Conservation (phyloP, 2,888 invertebrate species). For the Andricus quercusramuli region DNA sequence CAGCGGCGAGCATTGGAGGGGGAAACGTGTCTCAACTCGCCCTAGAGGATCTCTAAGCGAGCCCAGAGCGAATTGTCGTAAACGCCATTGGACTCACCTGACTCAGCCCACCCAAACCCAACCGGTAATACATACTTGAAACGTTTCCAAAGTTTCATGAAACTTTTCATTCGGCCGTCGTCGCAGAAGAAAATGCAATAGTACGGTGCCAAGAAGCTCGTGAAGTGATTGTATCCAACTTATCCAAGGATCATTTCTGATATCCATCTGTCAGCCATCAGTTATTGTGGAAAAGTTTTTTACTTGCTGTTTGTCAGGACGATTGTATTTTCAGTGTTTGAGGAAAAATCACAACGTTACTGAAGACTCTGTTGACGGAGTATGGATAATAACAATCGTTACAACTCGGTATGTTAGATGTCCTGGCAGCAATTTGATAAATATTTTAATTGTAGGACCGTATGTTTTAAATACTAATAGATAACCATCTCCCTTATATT, state of each 20-base stretch:
- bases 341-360: conserved; percentile 9
- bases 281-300: neutral
- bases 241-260: neutral
- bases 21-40: too few species aligned
- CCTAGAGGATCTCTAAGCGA: too few species aligned
- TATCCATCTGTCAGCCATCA: conserved; percentile 36
- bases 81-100: too few species aligned
- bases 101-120: too few species aligned
- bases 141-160: too few species aligned
- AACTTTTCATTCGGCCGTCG: conserved; percentile 18
- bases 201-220: neutral
- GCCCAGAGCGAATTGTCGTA: too few species aligned
- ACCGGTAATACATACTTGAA: too few species aligned
- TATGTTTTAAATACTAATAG: neutral
- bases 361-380: neutral
- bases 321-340: neutral
- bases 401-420: conserved; percentile 27
- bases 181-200: neutral
- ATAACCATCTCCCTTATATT: neutral
- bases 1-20: too few species aligned
- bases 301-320: neutral
- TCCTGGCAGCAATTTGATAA: neutral
- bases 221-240: neutral
- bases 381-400: conserved; percentile 36
- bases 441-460: neutral